These are phyloP conservation scores for Podilymbus podiceps DNA, from an alignment of 2,113 vertebrate species.

Conservation along the genomic window DNA sequence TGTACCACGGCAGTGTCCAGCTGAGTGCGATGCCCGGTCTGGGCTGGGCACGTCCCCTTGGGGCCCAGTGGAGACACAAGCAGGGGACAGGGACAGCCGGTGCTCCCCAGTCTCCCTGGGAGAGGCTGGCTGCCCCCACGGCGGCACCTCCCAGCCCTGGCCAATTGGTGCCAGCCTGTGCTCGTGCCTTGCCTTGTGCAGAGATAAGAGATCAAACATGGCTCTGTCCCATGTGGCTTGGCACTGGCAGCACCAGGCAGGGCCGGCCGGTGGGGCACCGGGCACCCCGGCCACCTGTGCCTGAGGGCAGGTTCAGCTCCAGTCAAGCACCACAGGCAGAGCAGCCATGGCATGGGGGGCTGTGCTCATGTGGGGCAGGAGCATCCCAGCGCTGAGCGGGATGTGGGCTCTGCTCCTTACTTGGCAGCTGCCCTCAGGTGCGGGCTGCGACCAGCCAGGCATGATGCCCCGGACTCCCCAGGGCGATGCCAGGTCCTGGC, in stretches of 20 bases:
- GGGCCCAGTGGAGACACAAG: rapidly evolving
- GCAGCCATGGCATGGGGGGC: too few species aligned
- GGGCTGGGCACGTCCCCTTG: rapidly evolving
- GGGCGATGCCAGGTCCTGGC: rapidly evolving
- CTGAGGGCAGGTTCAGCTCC: not conserved
- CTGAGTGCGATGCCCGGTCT: not conserved
- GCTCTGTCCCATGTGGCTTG: not conserved
- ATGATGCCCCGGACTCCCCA: rapidly evolving
- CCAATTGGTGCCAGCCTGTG: rapidly evolving
- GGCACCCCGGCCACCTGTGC: not conserved
- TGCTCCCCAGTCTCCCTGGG: not conserved
- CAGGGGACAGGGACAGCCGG: not conserved
- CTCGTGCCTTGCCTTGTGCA: rapidly evolving
- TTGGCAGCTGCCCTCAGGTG: rapidly evolving
- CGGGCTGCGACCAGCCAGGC: rapidly evolving
- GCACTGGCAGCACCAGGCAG: not conserved
- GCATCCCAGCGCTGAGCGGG: not conserved
- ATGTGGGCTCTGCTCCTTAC: not conserved
- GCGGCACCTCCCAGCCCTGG: not conserved
- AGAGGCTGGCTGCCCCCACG: not conserved
- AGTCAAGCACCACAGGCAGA: rapidly evolving
- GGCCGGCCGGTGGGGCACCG: rapidly evolving
- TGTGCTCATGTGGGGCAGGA: too few species aligned
- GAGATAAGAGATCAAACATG: not conserved
- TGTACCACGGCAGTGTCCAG: not conserved